phyloP scores from a whole-genome alignment of 2,113 vertebrate species.

The Gavia stellata region DNA sequence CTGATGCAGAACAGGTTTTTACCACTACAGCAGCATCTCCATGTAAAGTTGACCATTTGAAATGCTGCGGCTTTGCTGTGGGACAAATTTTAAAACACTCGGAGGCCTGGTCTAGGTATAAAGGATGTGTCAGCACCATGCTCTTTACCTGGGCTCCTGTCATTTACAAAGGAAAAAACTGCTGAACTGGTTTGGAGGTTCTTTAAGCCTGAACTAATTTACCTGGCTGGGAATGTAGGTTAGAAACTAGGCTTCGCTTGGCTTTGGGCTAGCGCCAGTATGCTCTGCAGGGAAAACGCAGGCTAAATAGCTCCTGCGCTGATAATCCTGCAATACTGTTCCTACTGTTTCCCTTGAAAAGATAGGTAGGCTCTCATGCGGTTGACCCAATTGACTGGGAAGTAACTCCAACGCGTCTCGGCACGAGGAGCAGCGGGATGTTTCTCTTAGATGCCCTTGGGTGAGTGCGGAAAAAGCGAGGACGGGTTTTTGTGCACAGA shows the following conservation, averaged over 20 bases:
- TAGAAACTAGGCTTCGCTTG: constrained; percentile 35
- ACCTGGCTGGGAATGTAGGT: constrained; percentile 39
- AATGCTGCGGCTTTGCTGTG: not conserved
- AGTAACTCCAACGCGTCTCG: fast-evolving
- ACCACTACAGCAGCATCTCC: not conserved
- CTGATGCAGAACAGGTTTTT: not conserved
- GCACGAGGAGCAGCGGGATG: not conserved
- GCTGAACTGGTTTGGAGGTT: constrained; percentile 31
- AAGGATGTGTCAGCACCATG: not conserved
- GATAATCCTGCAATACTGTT: not conserved
- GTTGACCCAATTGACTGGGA: not conserved
- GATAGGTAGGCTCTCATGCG: not conserved
- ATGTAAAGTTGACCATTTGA: not conserved
- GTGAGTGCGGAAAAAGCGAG: not conserved
- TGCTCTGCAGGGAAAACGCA: not conserved
- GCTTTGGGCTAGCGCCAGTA: constrained; percentile 14
- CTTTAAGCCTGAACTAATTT: constrained; percentile 29
- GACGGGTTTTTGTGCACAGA: not conserved
- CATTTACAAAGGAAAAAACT: not conserved
- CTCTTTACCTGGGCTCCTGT: not conserved
- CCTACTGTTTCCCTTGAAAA: not conserved
- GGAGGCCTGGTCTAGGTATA: not conserved
- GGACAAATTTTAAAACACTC: not conserved
- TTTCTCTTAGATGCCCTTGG: not conserved
- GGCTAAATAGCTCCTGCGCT: not conserved